Evolutionary conservation across 2,797 vertebrate species (phyloP).

Genomic region (Myotis myotis): DNA sequence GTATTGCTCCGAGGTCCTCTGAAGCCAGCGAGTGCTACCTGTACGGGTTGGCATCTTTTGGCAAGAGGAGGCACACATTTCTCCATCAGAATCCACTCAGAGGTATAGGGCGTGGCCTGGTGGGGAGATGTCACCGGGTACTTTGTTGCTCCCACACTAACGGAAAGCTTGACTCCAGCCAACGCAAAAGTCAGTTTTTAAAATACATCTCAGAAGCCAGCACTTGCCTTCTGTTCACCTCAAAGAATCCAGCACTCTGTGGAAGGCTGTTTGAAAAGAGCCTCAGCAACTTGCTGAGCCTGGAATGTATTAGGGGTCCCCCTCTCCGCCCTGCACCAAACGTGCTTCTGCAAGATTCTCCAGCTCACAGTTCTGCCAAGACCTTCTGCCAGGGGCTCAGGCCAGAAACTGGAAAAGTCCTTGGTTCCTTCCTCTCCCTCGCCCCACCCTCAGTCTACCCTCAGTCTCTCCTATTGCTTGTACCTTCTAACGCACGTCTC

Average conservation of each 20-base stretch:
- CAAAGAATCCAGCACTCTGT: conserved; percentile 44
- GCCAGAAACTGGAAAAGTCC: neutral
- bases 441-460: neutral
- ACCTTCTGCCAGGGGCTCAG: neutral
- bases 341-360: neutral
- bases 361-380: neutral
- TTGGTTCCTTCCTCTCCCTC: neutral
- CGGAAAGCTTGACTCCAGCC: conserved; percentile 47
- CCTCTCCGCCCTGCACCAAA: neutral
- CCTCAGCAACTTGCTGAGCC: neutral
- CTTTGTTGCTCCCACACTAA: conserved; percentile 50
- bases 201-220: conserved; percentile 49
- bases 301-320: neutral
- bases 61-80: conserved; percentile 23
- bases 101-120: neutral
- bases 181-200: conserved; percentile 52
- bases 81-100: neutral
- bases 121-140: conserved; percentile 15
- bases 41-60: conserved; percentile 53
- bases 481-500: neutral
- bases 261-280: conserved; percentile 42
- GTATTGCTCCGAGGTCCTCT: conserved; percentile 50
- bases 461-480: neutral
- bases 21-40: conserved; percentile 59
- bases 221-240: conserved; percentile 51